phyloP scores from a whole-genome alignment of 2,797 vertebrate species.

The Gallinago nigripennis region DNA sequence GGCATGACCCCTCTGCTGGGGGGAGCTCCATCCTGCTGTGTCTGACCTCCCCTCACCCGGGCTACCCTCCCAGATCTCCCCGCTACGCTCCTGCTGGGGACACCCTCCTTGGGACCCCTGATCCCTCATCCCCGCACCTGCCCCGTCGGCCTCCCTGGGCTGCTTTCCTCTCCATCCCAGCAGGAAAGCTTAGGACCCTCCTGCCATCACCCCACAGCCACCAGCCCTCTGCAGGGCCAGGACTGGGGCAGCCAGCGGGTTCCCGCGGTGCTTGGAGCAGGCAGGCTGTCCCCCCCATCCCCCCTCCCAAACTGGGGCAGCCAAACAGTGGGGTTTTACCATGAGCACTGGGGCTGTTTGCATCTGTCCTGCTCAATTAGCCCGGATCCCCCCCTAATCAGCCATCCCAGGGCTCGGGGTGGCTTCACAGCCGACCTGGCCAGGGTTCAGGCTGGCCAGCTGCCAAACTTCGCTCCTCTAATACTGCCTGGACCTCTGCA shows the following conservation, averaged over 20 bases:
- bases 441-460: background rate
- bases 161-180: background rate
- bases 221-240: fast-evolving
- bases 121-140: too few relatives aligned
- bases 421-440: background rate
- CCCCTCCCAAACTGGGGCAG: background rate
- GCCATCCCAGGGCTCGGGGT: background rate
- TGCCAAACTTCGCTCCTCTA: background rate
- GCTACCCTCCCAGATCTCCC: background rate
- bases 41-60: background rate
- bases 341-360: fast-evolving
- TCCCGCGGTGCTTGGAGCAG: background rate
- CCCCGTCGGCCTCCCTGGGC: background rate
- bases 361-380: background rate
- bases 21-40: background rate
- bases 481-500: background rate
- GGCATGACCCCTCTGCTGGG: background rate
- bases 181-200: background rate
- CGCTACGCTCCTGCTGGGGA: fast-evolving
- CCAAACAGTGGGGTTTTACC: background rate
- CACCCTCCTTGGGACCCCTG: background rate
- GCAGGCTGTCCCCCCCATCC: background rate
- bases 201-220: background rate
- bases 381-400: background rate
- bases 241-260: fast-evolving